Evolutionary conservation across 2,888 invertebrate genomes (phyloP), one percentile per base, ranked within the genome.

Genomic region (Drosophila mulleri): DNA sequence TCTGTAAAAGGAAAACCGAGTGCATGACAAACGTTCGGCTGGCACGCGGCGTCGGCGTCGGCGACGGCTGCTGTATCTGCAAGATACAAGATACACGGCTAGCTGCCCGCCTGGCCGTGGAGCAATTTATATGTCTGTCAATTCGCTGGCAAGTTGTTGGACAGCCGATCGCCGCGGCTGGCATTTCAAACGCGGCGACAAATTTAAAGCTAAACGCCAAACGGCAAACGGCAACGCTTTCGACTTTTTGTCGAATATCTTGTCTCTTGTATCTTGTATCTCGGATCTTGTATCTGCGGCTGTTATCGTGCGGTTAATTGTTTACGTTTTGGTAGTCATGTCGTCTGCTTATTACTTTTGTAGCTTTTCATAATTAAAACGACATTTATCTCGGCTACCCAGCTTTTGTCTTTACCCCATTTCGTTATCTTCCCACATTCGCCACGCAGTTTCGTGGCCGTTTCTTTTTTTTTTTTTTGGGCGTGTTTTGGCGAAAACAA

Each of bases 51-150:
- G 23, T 29, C 50, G 12, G 39, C 54, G 37, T 3, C 56, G 9
- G 26, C 29, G 1, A 29, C 29, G 26, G 26, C 48, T 20, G 50
- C 57, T 77, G 77, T 68, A 76, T 60, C 72, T 64, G 68, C 74
- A 71, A 88, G 70, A 83, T 88, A 88, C 87, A 80, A 86, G 81
- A 80, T 86, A 86, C 87, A 80, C 72, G 63, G 76, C 64, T 77
- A 48, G 48, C 50, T 32, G 64, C 20, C 66, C 50, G 74, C 59
- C 53, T 59, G 47, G 44, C 67, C 71, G 66, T 63, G 67, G 66
- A 82, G 80, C 87, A 90, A 88, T 88, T 90, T 88, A 88, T 88
- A 77, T 70, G 90, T 84, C 89, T 89, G 90, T 90, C 84, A 85
- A 85, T 73, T 68, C 64, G 20, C 53, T 81, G 78, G 78, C 78